Evolutionary conservation across 2,888 invertebrate species (phyloP).

Genomic region (Selenia dentaria): DNA sequence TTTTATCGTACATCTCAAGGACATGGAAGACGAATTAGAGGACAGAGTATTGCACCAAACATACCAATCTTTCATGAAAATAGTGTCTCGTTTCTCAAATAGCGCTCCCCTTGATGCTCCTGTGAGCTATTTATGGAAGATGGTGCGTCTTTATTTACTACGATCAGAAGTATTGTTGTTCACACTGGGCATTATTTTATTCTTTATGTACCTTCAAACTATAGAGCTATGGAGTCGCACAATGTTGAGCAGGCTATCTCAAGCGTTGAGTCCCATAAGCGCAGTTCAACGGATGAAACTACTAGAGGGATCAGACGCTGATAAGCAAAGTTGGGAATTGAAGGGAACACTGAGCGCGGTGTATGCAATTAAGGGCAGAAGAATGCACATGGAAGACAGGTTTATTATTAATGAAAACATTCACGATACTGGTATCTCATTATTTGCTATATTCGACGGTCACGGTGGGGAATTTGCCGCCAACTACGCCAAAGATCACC

Average conservation of each 20-base stretch:
- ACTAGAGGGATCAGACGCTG: conserved; percentile 81
- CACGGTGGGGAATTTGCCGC: conserved; percentile 98
- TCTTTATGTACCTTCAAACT: conserved; percentile 92
- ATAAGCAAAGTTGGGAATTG: conserved; percentile 89
- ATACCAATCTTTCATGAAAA: conserved; percentile 93
- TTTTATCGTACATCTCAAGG: conserved; percentile 41
- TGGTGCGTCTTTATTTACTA: conserved; percentile 90
- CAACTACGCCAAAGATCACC: conserved; percentile 94
- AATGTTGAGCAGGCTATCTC: conserved; percentile 88
- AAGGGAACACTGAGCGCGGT: conserved; percentile 91
- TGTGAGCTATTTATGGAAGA: conserved; percentile 90
- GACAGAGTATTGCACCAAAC: conserved; percentile 95
- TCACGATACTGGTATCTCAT: conserved; percentile 92
- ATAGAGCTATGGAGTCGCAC: conserved; percentile 93
- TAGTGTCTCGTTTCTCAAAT: conserved; percentile 92
- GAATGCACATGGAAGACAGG: conserved; percentile 97
- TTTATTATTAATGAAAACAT: conserved; percentile 95
- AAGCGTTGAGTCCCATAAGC: conserved; percentile 85
- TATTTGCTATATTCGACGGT: conserved; percentile 97
- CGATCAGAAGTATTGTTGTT: conserved; percentile 92
- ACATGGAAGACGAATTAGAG: conserved; percentile 97
- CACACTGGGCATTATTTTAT: conserved; percentile 88
- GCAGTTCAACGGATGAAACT: conserved; percentile 86
- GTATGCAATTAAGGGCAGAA: conserved; percentile 95
- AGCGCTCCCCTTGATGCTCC: conserved; percentile 91